Percentiles rank a stretch among this genome's conserved stretches.
Evolutionary conservation across 2,888 invertebrate genomes (phyloP).

Genomic region (Autographa gamma): DNA sequence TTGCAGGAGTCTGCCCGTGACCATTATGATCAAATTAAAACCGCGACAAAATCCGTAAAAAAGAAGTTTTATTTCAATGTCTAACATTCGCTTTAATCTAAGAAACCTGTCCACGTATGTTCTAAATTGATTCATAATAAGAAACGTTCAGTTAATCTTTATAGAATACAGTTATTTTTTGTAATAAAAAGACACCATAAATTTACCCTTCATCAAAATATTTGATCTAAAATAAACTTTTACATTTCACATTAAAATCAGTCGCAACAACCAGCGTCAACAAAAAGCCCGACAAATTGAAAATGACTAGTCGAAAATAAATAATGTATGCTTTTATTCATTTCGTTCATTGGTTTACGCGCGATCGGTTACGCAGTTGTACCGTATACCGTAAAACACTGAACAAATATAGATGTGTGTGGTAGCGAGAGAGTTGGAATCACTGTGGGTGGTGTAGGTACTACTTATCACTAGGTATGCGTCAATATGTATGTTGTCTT

Average conservation of each 20-base stretch:
- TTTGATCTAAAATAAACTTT: too few species aligned
- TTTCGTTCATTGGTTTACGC: constrained; percentile 33
- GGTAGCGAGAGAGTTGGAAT: constrained; percentile 9
- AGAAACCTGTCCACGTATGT: too few species aligned
- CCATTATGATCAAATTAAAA: too few species aligned
- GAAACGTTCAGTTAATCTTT: too few species aligned
- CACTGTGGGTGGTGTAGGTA: constrained; percentile 9
- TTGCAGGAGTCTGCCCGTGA: too few species aligned
- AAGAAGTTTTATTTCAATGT: too few species aligned
- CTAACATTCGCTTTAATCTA: too few species aligned
- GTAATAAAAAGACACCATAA: too few species aligned
- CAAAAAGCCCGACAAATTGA: neutral
- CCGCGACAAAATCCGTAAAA: too few species aligned
- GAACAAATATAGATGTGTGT: constrained; percentile 30
- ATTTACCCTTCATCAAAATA: too few species aligned
- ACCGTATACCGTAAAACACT: constrained; percentile 27
- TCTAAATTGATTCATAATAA: too few species aligned
- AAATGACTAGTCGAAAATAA: constrained; percentile 8
- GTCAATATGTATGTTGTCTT: constrained; percentile 11
- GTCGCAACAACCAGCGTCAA: neutral
- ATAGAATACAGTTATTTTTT: too few species aligned
- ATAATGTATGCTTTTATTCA: constrained; percentile 32
- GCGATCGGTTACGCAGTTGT: constrained; percentile 17
- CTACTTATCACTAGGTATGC: neutral
- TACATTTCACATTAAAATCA: neutral